Evolutionary conservation across 2,113 vertebrate genomes (phyloP).

Genomic region (Lynx canadensis): DNA sequence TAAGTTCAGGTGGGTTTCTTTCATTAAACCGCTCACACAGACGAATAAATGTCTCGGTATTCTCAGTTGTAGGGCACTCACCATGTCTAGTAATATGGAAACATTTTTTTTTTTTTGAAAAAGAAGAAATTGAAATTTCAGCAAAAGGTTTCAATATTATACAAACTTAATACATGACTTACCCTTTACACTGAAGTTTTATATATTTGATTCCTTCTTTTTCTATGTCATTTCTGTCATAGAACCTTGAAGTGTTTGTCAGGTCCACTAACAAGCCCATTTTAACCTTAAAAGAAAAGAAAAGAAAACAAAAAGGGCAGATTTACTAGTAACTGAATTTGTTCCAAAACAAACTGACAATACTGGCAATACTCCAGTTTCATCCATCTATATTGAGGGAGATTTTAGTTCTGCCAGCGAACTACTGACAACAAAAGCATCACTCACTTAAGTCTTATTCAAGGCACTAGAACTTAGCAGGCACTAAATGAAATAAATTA

Average conservation of each 20-base stretch:
- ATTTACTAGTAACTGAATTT: constrained; percentile 49
- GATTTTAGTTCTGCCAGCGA: background rate
- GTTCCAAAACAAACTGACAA: constrained; percentile 10
- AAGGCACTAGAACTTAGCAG: constrained; percentile 3
- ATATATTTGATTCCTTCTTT: constrained; percentile 96
- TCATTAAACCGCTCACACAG: constrained; percentile 94
- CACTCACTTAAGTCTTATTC: background rate
- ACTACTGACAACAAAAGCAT: background rate
- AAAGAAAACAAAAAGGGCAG: background rate
- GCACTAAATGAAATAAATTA: constrained; percentile 41
- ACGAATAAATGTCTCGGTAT: constrained; percentile 93
- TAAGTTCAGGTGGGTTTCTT: constrained; percentile 95
- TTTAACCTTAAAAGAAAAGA: constrained; percentile 90
- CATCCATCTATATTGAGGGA: background rate
- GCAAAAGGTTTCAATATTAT: constrained; percentile 53
- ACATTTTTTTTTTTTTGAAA: constrained; percentile 53
- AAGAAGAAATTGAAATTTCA: constrained; percentile 1
- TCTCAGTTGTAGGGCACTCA: constrained; percentile 94
- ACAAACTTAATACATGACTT: constrained; percentile 71
- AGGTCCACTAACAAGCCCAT: constrained; percentile 97
- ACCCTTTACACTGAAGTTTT: constrained; percentile 98
- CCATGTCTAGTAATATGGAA: constrained; percentile 90
- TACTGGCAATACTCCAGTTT: background rate
- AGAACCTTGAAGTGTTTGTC: constrained; percentile 97
- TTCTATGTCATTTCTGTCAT: constrained; percentile 96